Conservation (phyloP, 2,113 vertebrate species). For the Chloropsis cyanopogon region DNA sequence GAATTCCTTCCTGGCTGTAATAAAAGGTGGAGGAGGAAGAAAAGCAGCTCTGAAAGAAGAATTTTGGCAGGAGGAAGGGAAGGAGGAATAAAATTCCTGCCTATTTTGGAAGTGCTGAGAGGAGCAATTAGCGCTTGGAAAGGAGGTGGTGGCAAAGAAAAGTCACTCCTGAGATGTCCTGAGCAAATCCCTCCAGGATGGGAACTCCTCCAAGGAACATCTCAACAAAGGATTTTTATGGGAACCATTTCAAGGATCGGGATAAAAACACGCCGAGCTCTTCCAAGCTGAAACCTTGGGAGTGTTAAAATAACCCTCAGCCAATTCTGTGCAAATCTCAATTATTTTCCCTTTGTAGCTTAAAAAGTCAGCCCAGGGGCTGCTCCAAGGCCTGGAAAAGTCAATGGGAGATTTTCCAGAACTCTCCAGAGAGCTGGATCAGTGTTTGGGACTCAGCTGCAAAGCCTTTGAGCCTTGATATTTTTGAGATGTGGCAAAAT, state of each 20-base stretch:
- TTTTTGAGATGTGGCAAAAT: neutral
- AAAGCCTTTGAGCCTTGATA: neutral
- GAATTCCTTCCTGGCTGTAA: neutral
- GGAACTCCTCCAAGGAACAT: neutral
- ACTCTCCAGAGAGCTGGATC: neutral
- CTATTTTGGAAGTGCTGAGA: neutral
- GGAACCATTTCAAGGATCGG: neutral
- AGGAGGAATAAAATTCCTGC: neutral
- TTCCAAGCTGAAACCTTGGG: neutral
- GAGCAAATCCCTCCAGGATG: neutral
- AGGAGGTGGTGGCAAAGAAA: neutral
- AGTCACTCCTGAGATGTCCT: neutral
- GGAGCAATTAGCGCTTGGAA: neutral
- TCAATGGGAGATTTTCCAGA: neutral
- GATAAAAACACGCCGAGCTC: neutral
- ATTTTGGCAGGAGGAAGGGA: neutral
- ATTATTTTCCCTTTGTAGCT: conserved; percentile 1
- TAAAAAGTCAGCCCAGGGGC: neutral
- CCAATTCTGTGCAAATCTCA: neutral
- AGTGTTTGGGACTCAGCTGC: neutral
- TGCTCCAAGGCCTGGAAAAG: neutral
- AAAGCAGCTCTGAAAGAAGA: neutral
- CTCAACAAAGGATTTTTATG: neutral
- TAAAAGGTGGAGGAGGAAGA: neutral
- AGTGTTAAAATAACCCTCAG: neutral